Evolutionary conservation across 2,888 invertebrate species (phyloP), one percentile per base, ranked within the genome.

Genomic region (Lagria hirta): DNA sequence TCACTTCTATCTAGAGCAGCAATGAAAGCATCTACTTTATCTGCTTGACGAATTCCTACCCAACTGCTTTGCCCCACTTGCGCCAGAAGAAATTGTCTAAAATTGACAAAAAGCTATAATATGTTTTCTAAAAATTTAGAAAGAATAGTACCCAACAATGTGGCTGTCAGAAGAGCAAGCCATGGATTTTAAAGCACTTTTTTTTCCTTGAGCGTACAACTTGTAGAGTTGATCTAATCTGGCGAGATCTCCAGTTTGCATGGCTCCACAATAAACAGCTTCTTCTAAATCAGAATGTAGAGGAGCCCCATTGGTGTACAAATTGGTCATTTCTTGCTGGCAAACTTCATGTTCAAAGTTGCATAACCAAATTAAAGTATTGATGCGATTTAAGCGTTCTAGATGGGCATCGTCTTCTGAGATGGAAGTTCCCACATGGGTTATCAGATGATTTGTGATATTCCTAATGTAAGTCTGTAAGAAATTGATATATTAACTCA

Each of bases 231-330:
- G 10, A 5, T 7, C 6, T 4, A 24, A 24, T 7, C 8, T 4
- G 8, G 6, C 8, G 4, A 24, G 10, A 24, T 8, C 8, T 4
- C 24, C 24, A 8, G 6, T 24, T 4, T 10, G 6, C 24, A 24
- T 24, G 4, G 7, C 24, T 10, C 24, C 24, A 24, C 24, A 8
- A 24, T 24, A 24, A 24, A 8, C 24, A 4, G 8, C 8, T 24
- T 24, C 24, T 8, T 24, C 6, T 8, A 24, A 7, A 8, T 24
- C 24, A 10, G 24, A 10, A 24, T 24, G 24, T 4, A 8, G 8
- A 4, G 6, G 4, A 7, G 7, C 4, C 4, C 6, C 4, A 7
- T 8, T 5, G 4, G 24, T 7, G 7, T 7, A 8, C 6, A 24
- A 7, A 7, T 8, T 10, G 8, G 4, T 7, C 4, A 8, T 24